Percentiles rank a stretch among this genome's conserved stretches.
Evolutionary conservation across 1,140 invertebrate genomes (phyloP).

Genomic region (Ganaspis sp.): DNA sequence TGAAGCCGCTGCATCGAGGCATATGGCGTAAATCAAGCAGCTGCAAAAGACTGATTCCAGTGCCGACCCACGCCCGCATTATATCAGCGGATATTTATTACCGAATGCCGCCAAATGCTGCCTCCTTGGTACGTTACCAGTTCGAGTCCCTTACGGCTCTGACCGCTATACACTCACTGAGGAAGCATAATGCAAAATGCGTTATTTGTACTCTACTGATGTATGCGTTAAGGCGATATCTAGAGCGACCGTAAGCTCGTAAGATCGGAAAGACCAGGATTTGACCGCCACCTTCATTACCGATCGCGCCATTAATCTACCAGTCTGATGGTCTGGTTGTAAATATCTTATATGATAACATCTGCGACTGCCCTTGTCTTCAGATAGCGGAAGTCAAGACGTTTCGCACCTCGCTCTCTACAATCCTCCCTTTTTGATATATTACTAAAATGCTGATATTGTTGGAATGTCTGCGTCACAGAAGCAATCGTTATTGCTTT

Average conservation of each 20-base stretch:
- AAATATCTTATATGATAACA: conserved; percentile 68
- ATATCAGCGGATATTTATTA: conserved; percentile 74
- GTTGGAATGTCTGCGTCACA: too few relatives aligned
- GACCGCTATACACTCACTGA: conserved; percentile 23
- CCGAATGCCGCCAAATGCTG: conserved; percentile 60
- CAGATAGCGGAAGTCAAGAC: conserved; percentile 1
- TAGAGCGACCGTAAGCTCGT: background rate
- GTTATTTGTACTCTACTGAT: too few relatives aligned
- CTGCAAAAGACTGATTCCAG: conserved; percentile 68
- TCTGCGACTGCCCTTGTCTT: conserved; percentile 53
- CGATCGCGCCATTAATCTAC: conserved; percentile 71
- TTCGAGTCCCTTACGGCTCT: conserved; percentile 39
- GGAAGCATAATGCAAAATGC: conserved; percentile 24
- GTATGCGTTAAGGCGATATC: conserved; percentile 2
- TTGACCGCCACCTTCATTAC: conserved; percentile 69
- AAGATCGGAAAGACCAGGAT: conserved; percentile 60
- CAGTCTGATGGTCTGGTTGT: conserved; percentile 63
- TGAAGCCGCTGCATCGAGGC: conserved; percentile 63
- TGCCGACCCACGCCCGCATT: conserved; percentile 70
- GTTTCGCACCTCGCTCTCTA: background rate
- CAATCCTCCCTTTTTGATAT: too few relatives aligned
- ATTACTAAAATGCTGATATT: too few relatives aligned
- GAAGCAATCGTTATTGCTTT: too few relatives aligned
- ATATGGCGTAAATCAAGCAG: conserved; percentile 72
- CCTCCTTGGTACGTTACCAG: conserved; percentile 41